Percentiles rank a stretch among this genome's conserved stretches.
These are phyloP conservation scores for Spermophilus dauricus DNA, from an alignment of 2,113 vertebrate genomes.

Conservation along the genomic window DNA sequence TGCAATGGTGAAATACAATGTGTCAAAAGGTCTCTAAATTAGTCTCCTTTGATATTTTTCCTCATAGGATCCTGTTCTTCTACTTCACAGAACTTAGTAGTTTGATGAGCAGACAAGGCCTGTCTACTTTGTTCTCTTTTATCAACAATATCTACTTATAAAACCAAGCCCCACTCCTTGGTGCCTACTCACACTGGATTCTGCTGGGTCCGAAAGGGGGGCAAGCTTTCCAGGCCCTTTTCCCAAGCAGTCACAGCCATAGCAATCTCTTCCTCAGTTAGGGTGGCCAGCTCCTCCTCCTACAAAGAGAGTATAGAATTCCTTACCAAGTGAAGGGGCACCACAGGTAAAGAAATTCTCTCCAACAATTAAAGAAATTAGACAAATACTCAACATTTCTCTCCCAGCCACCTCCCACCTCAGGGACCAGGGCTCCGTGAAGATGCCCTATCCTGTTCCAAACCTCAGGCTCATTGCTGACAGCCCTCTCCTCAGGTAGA, in stretches of 20 bases:
- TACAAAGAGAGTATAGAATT: conserved; percentile 52
- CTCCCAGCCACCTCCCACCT: background rate
- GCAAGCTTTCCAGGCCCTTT: conserved; percentile 79
- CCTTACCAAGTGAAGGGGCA: background rate
- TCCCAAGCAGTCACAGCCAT: conserved; percentile 89
- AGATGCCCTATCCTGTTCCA: conserved; percentile 11
- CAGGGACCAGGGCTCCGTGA: background rate
- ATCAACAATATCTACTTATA: background rate
- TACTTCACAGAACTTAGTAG: conserved; percentile 22
- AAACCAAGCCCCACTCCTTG: background rate
- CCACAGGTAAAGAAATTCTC: background rate
- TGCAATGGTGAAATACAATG: background rate
- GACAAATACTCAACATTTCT: background rate
- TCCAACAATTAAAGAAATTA: conserved; percentile 15
- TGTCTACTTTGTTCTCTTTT: background rate
- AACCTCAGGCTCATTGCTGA: conserved; percentile 91
- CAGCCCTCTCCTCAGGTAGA: conserved; percentile 76
- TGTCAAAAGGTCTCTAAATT: background rate
- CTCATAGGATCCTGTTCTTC: background rate
- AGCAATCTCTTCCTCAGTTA: conserved; percentile 93
- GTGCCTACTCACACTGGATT: conserved; percentile 92
- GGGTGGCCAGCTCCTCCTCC: conserved; percentile 86
- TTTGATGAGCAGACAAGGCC: background rate
- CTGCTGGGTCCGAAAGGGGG: conserved; percentile 81
- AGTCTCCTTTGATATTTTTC: background rate